Evolutionary conservation across 23 tunicate species (phyloP).

Genomic region (Phallusia fumigata): DNA sequence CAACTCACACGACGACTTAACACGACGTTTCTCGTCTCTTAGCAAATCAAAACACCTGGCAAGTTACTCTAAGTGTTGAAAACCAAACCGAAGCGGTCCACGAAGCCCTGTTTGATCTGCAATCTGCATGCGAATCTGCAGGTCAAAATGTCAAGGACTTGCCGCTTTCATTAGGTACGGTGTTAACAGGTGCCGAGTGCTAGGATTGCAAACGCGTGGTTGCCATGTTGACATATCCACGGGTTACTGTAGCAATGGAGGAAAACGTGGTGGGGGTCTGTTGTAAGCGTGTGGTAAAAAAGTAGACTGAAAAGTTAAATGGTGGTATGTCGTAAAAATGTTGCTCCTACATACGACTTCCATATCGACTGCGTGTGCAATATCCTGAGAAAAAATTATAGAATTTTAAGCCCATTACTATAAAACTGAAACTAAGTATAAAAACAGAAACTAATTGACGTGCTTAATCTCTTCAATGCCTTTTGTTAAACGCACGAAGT

Average conservation of each 20-base stretch:
- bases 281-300: too few relatives aligned
- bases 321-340: too few relatives aligned
- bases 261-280: too few relatives aligned
- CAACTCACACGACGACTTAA: not conserved
- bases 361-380: too few relatives aligned
- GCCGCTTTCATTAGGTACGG: not conserved
- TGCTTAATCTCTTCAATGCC: too few relatives aligned
- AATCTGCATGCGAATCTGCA: not conserved
- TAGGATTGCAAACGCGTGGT: not conserved
- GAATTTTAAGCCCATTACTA: too few relatives aligned
- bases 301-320: too few relatives aligned
- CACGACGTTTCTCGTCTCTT: not conserved
- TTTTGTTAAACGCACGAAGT: too few relatives aligned
- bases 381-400: too few relatives aligned
- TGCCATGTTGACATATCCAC: not conserved
- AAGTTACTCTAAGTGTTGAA: not conserved
- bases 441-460: too few relatives aligned
- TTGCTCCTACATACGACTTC: too few relatives aligned
- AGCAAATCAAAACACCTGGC: conserved; percentile 3
- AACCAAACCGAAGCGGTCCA: not conserved
- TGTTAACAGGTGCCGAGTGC: not conserved
- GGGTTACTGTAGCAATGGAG: not conserved
- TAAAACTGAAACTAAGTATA: too few relatives aligned
- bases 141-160: not conserved
- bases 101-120: not conserved